phyloP scores from a whole-genome alignment of 1,140 invertebrate genomes.

The Trichomalopsis sarcophagae region DNA sequence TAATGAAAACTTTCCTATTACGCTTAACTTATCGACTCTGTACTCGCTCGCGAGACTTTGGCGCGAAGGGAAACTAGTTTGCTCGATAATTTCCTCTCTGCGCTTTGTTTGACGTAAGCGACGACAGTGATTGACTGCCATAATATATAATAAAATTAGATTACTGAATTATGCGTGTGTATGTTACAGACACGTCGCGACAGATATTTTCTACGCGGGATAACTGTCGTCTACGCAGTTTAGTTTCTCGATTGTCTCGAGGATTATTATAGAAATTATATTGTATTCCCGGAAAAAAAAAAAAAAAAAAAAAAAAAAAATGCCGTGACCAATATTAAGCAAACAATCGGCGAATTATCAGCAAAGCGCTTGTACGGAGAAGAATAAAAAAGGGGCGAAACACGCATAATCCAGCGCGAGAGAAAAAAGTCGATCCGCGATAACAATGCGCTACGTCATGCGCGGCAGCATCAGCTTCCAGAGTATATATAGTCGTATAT shows the following conservation, averaged over 20 bases:
- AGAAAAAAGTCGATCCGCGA: too few species aligned
- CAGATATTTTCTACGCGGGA: not conserved
- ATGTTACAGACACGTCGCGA: not conserved
- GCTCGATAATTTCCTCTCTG: slow-evolving; percentile 4
- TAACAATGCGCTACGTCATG: too few species aligned
- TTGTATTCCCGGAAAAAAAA: too few species aligned
- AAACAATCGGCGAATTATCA: too few species aligned
- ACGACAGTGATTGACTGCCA: not conserved
- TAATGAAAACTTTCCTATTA: slow-evolving; percentile 50
- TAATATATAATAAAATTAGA: slow-evolving; percentile 17
- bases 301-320: too few species aligned
- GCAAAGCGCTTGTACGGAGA: too few species aligned
- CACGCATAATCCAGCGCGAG: too few species aligned
- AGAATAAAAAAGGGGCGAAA: too few species aligned
- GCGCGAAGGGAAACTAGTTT: slow-evolving; percentile 21
- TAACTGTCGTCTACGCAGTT: too few species aligned
- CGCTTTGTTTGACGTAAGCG: slow-evolving; percentile 15
- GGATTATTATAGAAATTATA: too few species aligned
- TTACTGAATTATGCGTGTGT: not conserved
- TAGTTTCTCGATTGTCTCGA: too few species aligned
- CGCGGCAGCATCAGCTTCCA: not conserved
- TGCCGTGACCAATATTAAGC: too few species aligned
- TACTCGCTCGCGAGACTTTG: not conserved
- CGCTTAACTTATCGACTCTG: slow-evolving; percentile 13
- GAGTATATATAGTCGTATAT: not conserved